phyloP scores from a whole-genome alignment of 2,113 vertebrate genomes.

The Nyctereutes procyonoides region DNA sequence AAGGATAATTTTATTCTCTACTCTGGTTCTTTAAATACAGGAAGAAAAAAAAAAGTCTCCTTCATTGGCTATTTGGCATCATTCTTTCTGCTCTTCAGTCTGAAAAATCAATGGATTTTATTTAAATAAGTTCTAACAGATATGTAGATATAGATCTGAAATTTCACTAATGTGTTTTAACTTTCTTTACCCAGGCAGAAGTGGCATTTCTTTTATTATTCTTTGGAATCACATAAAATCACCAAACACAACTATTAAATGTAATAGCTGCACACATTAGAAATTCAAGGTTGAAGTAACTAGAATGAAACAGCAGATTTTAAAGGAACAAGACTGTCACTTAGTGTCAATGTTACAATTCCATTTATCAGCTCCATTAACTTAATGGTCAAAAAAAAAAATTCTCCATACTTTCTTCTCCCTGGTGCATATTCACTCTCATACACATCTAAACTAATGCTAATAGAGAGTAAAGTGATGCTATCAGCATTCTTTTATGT shows the following conservation, averaged over 20 bases:
- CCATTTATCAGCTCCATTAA: slow-evolving; percentile 81
- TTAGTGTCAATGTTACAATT: slow-evolving; percentile 80
- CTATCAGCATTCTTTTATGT: slow-evolving; percentile 74
- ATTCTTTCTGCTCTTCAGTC: background rate
- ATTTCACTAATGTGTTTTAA: slow-evolving; percentile 64
- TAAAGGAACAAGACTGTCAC: slow-evolving; percentile 71
- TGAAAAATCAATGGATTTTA: background rate
- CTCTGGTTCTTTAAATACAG: background rate
- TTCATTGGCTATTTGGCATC: background rate
- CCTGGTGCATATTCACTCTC: background rate
- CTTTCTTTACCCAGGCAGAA: slow-evolving; percentile 55
- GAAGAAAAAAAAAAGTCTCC: background rate
- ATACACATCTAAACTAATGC: slow-evolving; percentile 42
- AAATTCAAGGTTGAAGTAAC: slow-evolving; percentile 68
- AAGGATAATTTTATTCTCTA: background rate
- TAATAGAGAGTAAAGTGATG: slow-evolving; percentile 67
- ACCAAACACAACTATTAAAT: slow-evolving; percentile 58
- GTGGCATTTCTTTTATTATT: slow-evolving; percentile 72
- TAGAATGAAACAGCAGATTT: slow-evolving; percentile 70
- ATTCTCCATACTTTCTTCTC: slow-evolving; percentile 33
- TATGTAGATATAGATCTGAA: background rate
- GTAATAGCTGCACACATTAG: slow-evolving; percentile 63
- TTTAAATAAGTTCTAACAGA: slow-evolving; percentile 22
- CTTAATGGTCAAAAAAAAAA: slow-evolving; percentile 71
- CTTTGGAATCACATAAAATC: slow-evolving; percentile 79